Evolutionary conservation across 2,113 vertebrate species (phyloP), one percentile per base, ranked within the genome.

Genomic region (Poeciliopsis occidentalis): DNA sequence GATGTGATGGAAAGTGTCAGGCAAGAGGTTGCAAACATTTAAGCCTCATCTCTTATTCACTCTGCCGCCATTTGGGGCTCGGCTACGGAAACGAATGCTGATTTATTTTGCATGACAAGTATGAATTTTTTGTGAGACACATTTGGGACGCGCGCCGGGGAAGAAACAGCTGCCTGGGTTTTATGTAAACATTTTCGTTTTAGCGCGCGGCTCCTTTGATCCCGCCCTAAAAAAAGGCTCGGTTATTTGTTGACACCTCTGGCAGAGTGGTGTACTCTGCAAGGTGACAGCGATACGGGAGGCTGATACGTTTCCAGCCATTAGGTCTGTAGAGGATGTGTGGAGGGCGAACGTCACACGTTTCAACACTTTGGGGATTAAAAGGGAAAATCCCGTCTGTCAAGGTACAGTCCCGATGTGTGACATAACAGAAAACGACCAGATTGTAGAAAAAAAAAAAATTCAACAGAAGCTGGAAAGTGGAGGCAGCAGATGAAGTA

Each of bases 51-150:
- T 91, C 91, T 91, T 91, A 94, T 95, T 96, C 94, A 92, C 91
- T 94, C 91, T 88, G 84, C 90, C 92, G 91, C 69, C 74, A 87
- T 93, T 95, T 95, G 93, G 88, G 87, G 87, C 88, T 87, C 76
- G 75, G 86, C 93, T 87, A 87, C 63, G 79, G 86, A 90, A 94
- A 93, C 91, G 80, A 86, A 80, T 73, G 71, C 77, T 94, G 90
- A 95, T 95, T 95, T 95, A 95, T 95, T 96, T 96, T 94, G 93
- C 92, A 94, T 94, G 94, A 93, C 92, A 95, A 94, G 88, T 92
- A 93, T 89, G 93, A 95, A 94, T 95, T 95, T 94, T 93, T 96
- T 94, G 86, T 90, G 85, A 92, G 91, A 86, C 84, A 78, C 67
- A 77, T 90, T 91, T 82, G 78, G 79, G 51, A 57, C 78, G 74